Base-by-base conservation (phyloP, 2,888 invertebrate genomes). In the Stenodera caucasica region DNA sequence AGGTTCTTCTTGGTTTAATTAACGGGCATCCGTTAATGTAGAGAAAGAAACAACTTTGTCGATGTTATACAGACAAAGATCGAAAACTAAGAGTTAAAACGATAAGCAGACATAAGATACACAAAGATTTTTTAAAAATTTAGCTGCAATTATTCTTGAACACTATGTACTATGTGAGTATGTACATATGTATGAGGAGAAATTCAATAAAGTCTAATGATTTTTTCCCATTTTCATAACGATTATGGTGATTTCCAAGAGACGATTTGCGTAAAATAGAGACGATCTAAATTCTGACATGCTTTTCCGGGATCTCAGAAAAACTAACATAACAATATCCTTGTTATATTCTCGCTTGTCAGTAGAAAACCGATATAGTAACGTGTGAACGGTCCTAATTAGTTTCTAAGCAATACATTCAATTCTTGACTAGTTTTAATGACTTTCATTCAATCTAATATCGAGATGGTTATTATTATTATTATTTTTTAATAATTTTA, bases 21-120 rank as follows among this genome's bases (percentile, higher is more conserved):
- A 77, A 75, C 77, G 72, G 72, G 69, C 73, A 70, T 72, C 70
- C 72, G 75, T 75, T 77, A 77, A 77, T 73, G 67, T 69, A 68
- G 53, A 63, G 61, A 64, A 60, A 60, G 60, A 63, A 57, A 23
- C 57, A 33, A 53, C 57, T n/a, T 45, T 55, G 57, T 23, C 37
- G 57, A 33, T 45, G 26, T 50, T 50, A 23, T 45, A 53, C 9
- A 45, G 57, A 68, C 55, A 69, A 67, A 69, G 67, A 70, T 45
- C 64, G 58, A 62, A 64, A 67, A 59, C 45, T 61, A 56, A 58
- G 33, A 67, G 64, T 65, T 67, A 61, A 68, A 70, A 70, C 67
- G 68, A 65, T 68, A 68, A 67, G 63, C 71, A 69, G 67, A 67
- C 71, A 67, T 65, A 70, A 64, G 68, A 70, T 65, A 65, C 60